These are phyloP conservation scores for Coreoperca whiteheadi DNA, from an alignment of 2,113 vertebrate species.

Conservation along the genomic window DNA sequence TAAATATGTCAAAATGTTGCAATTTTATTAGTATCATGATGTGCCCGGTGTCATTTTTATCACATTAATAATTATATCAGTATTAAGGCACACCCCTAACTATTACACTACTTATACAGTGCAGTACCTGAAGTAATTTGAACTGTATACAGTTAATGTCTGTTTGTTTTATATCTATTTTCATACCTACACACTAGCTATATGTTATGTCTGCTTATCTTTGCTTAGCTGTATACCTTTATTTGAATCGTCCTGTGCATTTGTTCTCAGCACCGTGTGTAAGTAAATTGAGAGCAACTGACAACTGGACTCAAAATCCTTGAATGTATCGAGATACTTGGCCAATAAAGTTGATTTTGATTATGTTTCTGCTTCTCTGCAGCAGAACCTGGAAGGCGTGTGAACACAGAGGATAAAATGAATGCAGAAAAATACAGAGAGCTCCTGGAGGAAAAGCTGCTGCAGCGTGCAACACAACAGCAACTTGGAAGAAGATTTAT, in stretches of 20 bases:
- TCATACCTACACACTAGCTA: no score
- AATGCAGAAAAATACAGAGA: slow-evolving; percentile 41
- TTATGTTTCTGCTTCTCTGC: slow-evolving; percentile 5
- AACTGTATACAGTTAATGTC: no score
- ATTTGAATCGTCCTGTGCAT: background rate
- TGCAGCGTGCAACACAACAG: slow-evolving; percentile 30
- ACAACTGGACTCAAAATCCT: background rate
- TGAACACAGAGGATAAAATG: background rate
- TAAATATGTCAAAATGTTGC: no score
- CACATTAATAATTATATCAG: no score
- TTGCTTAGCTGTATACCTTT: no score
- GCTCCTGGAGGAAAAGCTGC: slow-evolving; percentile 26
- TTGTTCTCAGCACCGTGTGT: background rate
- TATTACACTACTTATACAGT: no score
- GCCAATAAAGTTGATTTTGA: slow-evolving; percentile 2
- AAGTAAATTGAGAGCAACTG: background rate
- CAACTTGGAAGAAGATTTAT: slow-evolving; percentile 43
- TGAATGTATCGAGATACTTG: background rate
- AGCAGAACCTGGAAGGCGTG: slow-evolving; percentile 14
- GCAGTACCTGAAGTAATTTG: no score
- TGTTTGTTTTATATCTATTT: no score
- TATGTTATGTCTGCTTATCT: no score
- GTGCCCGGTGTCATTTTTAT: no score
- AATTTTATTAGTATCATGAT: no score
- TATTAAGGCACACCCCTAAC: no score